Evolutionary conservation across 1,140 invertebrate genomes (phyloP).

Genomic region (Apis mellifera): Amel_HAv3.1 CM009938.2:11465501-11466000

Average conservation of each 20-base stretch:
- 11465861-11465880: not conserved
- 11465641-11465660: slow-evolving; percentile 11
- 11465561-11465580: not conserved
- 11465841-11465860: not conserved
- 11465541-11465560: not conserved
- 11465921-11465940: not conserved
- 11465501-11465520: not conserved
- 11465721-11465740: too few relatives aligned
- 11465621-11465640: not conserved
- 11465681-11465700: too few relatives aligned
- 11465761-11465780: too few relatives aligned
- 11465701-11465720: not conserved
- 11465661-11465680: slow-evolving; percentile 1
- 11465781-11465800: not conserved
- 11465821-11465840: not conserved
- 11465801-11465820: not conserved
- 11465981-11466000: too few relatives aligned
- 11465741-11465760: not conserved
- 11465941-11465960: not conserved
- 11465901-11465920: not conserved
- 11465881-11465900: not conserved
- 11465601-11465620: not conserved
- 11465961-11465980: too few relatives aligned
- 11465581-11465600: not conserved
- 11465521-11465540: not conserved